Evolutionary conservation across 2,113 vertebrate genomes (phyloP).

Genomic region (Aegithalos caudatus): DNA sequence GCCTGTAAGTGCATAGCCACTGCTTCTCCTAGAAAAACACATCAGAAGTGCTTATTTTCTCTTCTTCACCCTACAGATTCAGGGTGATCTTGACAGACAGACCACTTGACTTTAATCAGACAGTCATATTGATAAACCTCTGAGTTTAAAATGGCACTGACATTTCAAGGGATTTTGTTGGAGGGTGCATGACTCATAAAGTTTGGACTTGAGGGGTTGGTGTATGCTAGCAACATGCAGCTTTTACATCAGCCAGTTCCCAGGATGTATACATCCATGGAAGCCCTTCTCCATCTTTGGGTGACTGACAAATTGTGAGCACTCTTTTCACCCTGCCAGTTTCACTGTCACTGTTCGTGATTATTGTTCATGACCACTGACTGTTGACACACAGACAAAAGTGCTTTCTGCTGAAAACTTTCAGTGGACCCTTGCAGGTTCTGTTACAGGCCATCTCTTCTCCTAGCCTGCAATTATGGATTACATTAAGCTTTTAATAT

Average conservation of each 20-base stretch:
- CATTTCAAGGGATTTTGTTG: background rate
- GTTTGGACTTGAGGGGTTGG: background rate
- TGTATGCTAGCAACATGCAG: background rate
- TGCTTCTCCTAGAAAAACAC: background rate
- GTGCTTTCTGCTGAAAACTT: background rate
- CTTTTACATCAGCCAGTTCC: background rate
- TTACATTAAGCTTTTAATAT: background rate
- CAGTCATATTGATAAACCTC: background rate
- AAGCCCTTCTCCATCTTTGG: background rate
- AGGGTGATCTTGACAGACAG: background rate
- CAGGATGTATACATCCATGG: background rate
- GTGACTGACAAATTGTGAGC: background rate
- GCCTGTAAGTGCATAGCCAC: background rate
- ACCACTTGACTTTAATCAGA: slow-evolving; percentile 15
- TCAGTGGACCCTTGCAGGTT: background rate
- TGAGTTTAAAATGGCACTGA: slow-evolving; percentile 13
- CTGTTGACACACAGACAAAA: background rate
- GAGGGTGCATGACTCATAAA: slow-evolving; percentile 1
- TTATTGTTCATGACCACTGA: background rate
- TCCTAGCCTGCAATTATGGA: background rate
- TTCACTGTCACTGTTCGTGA: background rate
- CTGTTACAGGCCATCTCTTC: background rate
- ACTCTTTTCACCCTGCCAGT: background rate
- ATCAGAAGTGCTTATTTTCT: background rate
- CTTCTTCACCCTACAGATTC: background rate